Conservation (phyloP, 2,888 invertebrate genomes). For the Cheilosia variabilis region DNA sequence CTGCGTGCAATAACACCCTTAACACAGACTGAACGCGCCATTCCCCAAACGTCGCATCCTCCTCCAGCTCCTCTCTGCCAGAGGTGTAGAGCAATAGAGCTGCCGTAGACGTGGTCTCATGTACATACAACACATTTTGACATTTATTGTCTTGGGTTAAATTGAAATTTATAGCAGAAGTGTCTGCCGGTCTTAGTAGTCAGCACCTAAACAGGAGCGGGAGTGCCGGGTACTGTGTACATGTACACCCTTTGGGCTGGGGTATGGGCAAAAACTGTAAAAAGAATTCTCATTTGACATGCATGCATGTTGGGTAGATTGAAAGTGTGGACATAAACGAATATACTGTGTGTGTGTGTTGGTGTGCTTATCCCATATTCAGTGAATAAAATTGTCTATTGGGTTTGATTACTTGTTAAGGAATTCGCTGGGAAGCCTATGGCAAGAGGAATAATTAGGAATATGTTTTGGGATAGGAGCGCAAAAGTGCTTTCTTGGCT, state of each 20-base stretch:
- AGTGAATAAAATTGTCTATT: not conserved
- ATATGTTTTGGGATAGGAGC: no score
- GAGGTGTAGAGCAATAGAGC: not conserved
- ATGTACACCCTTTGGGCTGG: constrained; percentile 3
- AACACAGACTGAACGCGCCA: constrained; percentile 14
- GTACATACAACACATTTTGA: constrained; percentile 73
- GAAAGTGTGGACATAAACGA: constrained; percentile 2
- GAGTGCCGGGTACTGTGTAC: no score
- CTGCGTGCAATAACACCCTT: constrained; percentile 34
- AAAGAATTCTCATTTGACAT: constrained; percentile 51
- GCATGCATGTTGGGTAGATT: constrained; percentile 3
- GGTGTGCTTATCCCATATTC: not conserved
- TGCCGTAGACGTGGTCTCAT: constrained; percentile 54
- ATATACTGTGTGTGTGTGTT: not conserved
- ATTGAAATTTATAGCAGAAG: constrained; percentile 70
- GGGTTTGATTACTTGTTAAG: no score
- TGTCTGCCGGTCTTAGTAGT: constrained; percentile 39
- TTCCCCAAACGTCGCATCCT: not conserved
- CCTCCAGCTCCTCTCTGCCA: no score
- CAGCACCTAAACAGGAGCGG: constrained; percentile 25
- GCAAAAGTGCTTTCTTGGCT: no score
- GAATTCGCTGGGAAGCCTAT: no score
- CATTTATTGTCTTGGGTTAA: constrained; percentile 74
- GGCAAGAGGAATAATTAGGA: no score
- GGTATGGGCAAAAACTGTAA: constrained; percentile 47